Percentiles rank a stretch among this genome's conserved stretches.
These are phyloP conservation scores for Drosophila littoralis DNA, from an alignment of 1,140 invertebrate species.

Conservation along the genomic window DNA sequence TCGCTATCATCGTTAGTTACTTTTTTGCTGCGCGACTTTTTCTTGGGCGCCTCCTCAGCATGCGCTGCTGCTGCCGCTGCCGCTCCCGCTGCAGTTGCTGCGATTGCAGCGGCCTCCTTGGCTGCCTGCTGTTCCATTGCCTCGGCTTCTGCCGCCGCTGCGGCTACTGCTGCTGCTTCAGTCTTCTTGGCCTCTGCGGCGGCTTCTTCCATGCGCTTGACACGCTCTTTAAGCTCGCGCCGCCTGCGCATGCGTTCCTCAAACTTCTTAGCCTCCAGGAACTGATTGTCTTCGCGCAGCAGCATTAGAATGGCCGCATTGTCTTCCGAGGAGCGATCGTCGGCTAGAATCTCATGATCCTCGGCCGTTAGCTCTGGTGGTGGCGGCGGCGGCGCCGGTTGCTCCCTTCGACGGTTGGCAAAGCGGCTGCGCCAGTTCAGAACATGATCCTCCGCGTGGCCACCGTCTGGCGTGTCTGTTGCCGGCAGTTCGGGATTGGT, in stretches of 20 bases:
- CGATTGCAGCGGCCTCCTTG: constrained; percentile 29
- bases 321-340: constrained; percentile 79
- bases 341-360: constrained; percentile 69
- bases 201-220: constrained; percentile 89
- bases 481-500: constrained; percentile 57
- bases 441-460: constrained; percentile 33
- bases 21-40: constrained; percentile 78
- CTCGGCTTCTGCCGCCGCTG: constrained; percentile 63
- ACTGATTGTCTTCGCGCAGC: constrained; percentile 85
- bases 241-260: constrained; percentile 90
- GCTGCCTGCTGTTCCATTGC: constrained; percentile 62
- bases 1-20: constrained; percentile 80
- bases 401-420: constrained; percentile 62
- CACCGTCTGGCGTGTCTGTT: constrained; percentile 33
- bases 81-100: constrained; percentile 1
- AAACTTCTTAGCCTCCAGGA: constrained; percentile 85
- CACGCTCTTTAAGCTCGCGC: constrained; percentile 92
- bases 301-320: constrained; percentile 78
- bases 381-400: constrained; percentile 28
- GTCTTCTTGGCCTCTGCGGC: constrained; percentile 77
- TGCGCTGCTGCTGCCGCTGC: neutral
- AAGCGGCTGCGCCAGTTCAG: constrained; percentile 67
- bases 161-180: constrained; percentile 82
- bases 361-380: constrained; percentile 65
- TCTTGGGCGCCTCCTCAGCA: constrained; percentile 62